phyloP scores from a whole-genome alignment of 2,797 vertebrate species.

The Toxotes lorentzi region DNA sequence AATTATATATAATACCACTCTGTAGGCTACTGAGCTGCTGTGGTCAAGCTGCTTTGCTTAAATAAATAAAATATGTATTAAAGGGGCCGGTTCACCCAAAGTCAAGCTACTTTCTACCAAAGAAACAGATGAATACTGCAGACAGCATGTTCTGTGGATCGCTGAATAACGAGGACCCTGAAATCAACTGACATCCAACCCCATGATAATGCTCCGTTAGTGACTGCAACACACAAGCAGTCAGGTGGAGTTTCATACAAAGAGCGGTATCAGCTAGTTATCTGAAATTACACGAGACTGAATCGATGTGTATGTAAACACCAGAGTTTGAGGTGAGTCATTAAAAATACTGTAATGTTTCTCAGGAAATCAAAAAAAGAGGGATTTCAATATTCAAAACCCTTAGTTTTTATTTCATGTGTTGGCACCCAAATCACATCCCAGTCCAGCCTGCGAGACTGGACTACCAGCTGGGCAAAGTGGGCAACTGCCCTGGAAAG shows the following conservation, averaged over 20 bases:
- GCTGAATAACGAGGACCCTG: not conserved
- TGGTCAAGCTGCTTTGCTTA: conserved; percentile 4
- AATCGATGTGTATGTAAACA: not conserved
- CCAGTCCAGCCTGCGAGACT: not conserved
- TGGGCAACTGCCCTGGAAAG: too few relatives aligned
- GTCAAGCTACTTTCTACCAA: not conserved
- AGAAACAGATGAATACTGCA: not conserved
- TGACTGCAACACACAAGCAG: not conserved
- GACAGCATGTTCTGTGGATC: not conserved
- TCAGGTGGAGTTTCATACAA: not conserved
- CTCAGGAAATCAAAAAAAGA: not conserved
- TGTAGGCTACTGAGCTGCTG: not conserved
- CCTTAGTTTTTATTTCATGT: not conserved
- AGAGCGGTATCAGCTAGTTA: not conserved
- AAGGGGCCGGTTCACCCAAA: not conserved
- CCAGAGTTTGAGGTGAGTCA: not conserved
- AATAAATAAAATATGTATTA: not conserved
- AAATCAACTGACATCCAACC: not conserved
- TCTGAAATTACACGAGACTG: not conserved
- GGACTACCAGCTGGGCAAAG: not conserved
- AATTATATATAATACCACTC: not conserved
- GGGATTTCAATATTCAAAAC: not conserved
- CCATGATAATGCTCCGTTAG: too few relatives aligned
- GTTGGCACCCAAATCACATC: not conserved
- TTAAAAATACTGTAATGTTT: not conserved